Evolutionary conservation across 1,140 invertebrate genomes (phyloP).

Genomic region (Asbolus verrucosus): DNA sequence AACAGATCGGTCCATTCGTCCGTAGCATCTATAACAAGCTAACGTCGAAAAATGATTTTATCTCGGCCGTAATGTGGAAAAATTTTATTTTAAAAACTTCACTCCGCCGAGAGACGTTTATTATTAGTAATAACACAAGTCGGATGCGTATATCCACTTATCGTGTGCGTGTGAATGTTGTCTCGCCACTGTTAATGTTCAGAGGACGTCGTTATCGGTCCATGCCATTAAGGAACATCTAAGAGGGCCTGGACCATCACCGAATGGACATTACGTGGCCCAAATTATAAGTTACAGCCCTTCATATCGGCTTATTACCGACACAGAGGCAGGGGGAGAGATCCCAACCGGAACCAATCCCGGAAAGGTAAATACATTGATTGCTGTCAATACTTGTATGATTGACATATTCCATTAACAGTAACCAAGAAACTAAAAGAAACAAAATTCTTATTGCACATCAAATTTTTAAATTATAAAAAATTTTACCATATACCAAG

Average conservation of each 20-base stretch:
- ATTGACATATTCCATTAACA: too few species aligned
- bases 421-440: too few species aligned
- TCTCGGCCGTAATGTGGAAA: not conserved
- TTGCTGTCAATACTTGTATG: too few species aligned
- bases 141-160: conserved; percentile 35
- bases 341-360: too few species aligned
- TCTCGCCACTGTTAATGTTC: conserved; percentile 37
- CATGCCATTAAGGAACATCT: conserved; percentile 53
- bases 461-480: too few species aligned
- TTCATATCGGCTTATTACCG: conserved; percentile 58
- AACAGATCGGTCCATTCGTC: conserved; percentile 39
- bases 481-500: too few species aligned
- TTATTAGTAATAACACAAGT: conserved; percentile 36
- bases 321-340: too few species aligned
- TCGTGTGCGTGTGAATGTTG: conserved; percentile 38
- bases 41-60: not conserved
- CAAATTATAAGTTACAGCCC: conserved; percentile 60
- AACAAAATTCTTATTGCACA: too few species aligned
- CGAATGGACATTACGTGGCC: conserved; percentile 53
- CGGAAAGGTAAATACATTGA: too few species aligned
- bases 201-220: conserved; percentile 53
- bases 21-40: conserved; percentile 43
- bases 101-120: not conserved
- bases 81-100: not conserved
- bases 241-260: conserved; percentile 50